Percentiles rank a stretch among this genome's conserved stretches.
Conservation (phyloP, 2,888 invertebrate genomes). For the Pheosia gnoma region DNA sequence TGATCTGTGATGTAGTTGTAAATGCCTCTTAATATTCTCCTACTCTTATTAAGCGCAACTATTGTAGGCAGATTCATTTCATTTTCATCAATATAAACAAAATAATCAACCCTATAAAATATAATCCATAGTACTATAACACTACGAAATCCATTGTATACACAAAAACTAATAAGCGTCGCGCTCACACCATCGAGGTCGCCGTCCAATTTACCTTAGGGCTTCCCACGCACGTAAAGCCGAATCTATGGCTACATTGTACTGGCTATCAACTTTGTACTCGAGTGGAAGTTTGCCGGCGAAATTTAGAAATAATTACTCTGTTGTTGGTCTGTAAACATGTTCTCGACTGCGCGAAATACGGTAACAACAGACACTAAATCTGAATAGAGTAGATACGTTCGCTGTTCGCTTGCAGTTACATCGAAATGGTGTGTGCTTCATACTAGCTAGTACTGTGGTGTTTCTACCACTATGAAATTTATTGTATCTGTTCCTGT, state of each 20-base stretch:
- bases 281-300: constrained; percentile 26
- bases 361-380: constrained; percentile 7
- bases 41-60: too few relatives aligned
- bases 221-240: constrained; percentile 54
- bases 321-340: constrained; percentile 24
- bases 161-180: constrained; percentile 48
- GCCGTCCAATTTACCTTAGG: constrained; percentile 74
- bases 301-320: constrained; percentile 42
- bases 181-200: constrained; percentile 59
- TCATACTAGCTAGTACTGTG: background rate
- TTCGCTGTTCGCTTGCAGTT: background rate
- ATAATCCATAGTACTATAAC: background rate
- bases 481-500: background rate
- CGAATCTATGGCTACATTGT: constrained; percentile 44
- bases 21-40: too few relatives aligned
- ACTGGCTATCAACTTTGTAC: constrained; percentile 34
- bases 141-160: constrained; percentile 25
- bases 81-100: too few relatives aligned
- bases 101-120: background rate
- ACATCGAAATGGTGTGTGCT: background rate
- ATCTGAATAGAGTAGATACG: background rate
- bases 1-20: too few relatives aligned
- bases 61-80: too few relatives aligned
- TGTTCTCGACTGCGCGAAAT: constrained; percentile 14
- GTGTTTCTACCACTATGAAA: background rate